A percentile compares a stretch with the other conserved stretches of the same genome.
Conservation (phyloP, 2,113 vertebrate genomes). For the Ameiurus melas region DNA sequence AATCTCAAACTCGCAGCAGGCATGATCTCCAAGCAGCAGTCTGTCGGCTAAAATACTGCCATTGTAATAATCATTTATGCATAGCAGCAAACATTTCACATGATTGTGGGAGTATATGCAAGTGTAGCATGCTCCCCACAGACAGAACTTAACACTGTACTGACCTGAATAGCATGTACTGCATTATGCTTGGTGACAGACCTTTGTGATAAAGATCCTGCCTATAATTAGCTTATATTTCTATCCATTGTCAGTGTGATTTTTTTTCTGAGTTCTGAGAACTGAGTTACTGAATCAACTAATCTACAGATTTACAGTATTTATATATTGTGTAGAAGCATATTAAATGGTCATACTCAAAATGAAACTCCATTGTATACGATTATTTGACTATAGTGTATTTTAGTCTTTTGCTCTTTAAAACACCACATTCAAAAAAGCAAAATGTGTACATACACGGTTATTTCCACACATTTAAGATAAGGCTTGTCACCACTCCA, state of each 20-base stretch:
- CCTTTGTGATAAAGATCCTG: not conserved
- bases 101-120: conserved; percentile 34
- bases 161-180: not conserved
- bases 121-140: conserved; percentile 17
- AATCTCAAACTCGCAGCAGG: conserved; percentile 8
- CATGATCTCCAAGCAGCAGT: conserved; percentile 9
- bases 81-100: conserved; percentile 37
- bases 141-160: not conserved
- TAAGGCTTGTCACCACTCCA: not conserved
- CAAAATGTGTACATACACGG: not conserved
- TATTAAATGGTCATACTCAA: not conserved
- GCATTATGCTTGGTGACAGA: conserved; percentile 2
- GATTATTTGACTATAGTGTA: not conserved
- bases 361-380: not conserved
- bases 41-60: conserved; percentile 32
- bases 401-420: not conserved
- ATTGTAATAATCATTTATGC: conserved; percentile 40
- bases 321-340: not conserved
- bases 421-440: not conserved
- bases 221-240: conserved; percentile 9
- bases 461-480: not conserved
- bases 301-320: not conserved
- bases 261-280: not conserved
- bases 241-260: not conserved
- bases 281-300: not conserved